Evolutionary conservation across 2,113 vertebrate genomes (phyloP), one percentile per base, ranked within the genome.

Genomic region (Shinisaurus crocodilurus): DNA sequence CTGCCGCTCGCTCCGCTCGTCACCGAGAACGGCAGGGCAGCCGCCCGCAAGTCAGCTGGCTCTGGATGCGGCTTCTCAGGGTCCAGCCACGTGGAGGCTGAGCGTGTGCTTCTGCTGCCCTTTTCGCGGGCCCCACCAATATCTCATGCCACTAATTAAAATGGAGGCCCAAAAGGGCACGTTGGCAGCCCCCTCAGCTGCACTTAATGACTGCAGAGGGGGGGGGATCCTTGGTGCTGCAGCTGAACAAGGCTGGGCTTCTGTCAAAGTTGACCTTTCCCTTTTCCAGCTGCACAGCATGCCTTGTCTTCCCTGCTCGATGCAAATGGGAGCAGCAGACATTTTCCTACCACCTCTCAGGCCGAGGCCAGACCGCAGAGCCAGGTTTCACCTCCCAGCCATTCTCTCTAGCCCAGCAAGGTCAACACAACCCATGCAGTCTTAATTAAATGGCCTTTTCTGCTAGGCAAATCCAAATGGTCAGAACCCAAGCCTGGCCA

Each of bases 301-400:
- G 0, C 57, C 25, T 2, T 9, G 15, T 5, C 54, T n/a, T 82
- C 37, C n/a, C 69, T 13, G 7, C 27, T 40, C 7, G 2, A 72
- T 75, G 50, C 54, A 60, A 70, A 83, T 34, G 2, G 3, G 40
- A 43, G 3, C 13, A 43, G 43, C 29, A 7, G 82, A 79, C 16
- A 0, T 0, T 0, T 27, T 60, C 89, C 3, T 3, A 0, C 6
- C 0, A 69, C 8, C 67, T 60, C 40, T 70, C 9, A 79, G 40
- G 0, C 0, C 50, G 7, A 10, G 34, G 34, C 48, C 3, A 45
- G 67, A 45, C 12, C 20, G 16, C 65, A 50, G 27, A 48, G 29
- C 43, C 81, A 37, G 4, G 34, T n/a, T 16, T 10, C 29, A 6
- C 15, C 50, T n/a, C 48, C 37, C 25, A 16, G 63, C 25, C 37